Percentiles rank a stretch among this genome's conserved stretches.
phyloP scores from a whole-genome alignment of 2,888 invertebrate species.

The Polydesmus complanatus region DNA sequence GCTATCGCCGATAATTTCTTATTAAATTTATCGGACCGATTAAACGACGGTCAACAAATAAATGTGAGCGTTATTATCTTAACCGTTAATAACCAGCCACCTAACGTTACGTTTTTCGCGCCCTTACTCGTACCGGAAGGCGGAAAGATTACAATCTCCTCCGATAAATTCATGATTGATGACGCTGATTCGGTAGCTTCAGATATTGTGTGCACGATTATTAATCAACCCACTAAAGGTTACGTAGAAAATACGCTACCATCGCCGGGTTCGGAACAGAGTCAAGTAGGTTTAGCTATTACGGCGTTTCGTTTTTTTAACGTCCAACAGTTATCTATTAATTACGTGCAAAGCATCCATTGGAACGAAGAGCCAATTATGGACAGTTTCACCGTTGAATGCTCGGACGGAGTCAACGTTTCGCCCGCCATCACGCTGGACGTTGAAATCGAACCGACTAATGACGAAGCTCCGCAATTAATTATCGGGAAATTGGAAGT shows the following conservation, averaged over 20 bases:
- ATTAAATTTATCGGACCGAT: slow-evolving; percentile 26
- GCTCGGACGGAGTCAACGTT: slow-evolving; percentile 31
- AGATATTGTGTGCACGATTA: slow-evolving; percentile 28
- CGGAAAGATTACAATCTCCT: slow-evolving; percentile 25
- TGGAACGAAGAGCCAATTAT: slow-evolving; percentile 29
- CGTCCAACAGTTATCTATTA: slow-evolving; percentile 25
- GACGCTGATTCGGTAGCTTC: slow-evolving; percentile 29
- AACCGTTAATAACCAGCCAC: slow-evolving; percentile 29
- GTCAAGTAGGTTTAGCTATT: slow-evolving; percentile 27
- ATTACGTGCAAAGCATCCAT: slow-evolving; percentile 34
- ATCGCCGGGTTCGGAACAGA: slow-evolving; percentile 28
- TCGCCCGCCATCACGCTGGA: slow-evolving; percentile 25
- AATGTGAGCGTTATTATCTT: slow-evolving; percentile 26
- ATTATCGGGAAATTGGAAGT: slow-evolving; percentile 30
- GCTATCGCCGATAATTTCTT: slow-evolving; percentile 26
- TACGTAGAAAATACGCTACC: slow-evolving; percentile 32
- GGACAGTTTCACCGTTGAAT: slow-evolving; percentile 28
- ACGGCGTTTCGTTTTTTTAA: slow-evolving; percentile 29
- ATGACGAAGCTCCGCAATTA: slow-evolving; percentile 32
- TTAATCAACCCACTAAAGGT: slow-evolving; percentile 28
- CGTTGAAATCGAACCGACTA: slow-evolving; percentile 28
- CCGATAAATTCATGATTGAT: slow-evolving; percentile 25
- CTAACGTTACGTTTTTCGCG: slow-evolving; percentile 24
- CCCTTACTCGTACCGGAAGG: slow-evolving; percentile 28
- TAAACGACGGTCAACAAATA: slow-evolving; percentile 25